Evolutionary conservation across 92 coral and sea anemone species (phyloP).

Genomic region (Bergia puertoricense): DNA sequence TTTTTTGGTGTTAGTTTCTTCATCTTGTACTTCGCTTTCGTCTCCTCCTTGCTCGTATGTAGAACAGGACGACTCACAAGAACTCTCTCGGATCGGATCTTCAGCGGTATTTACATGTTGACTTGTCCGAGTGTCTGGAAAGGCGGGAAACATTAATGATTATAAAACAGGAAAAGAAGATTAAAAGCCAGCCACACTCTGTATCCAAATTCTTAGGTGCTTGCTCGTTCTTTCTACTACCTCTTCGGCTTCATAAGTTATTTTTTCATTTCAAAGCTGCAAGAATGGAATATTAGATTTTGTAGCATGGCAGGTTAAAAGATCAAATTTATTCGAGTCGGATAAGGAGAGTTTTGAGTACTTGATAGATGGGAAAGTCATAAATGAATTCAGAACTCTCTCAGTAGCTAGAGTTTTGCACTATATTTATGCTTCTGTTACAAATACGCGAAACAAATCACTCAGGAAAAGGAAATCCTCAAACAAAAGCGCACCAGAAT

Average conservation of each 20-base stretch:
- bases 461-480: neutral
- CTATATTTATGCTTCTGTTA: neutral
- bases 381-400: conserved; percentile 21
- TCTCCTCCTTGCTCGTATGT: conserved; percentile 67
- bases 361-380: conserved; percentile 33
- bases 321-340: conserved; percentile 34
- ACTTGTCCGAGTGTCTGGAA: conserved; percentile 45
- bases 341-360: conserved; percentile 41
- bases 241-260: neutral
- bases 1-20: conserved; percentile 42
- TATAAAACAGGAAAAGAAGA: conserved; percentile 31
- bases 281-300: neutral
- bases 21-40: conserved; percentile 63
- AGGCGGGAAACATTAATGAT: conserved; percentile 47
- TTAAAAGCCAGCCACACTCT: conserved; percentile 9
- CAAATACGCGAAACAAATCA: conserved; percentile 13
- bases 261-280: neutral
- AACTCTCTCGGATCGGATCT: conserved; percentile 33
- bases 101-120: conserved; percentile 35
- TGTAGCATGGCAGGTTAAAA: conserved; percentile 25
- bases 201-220: conserved; percentile 24
- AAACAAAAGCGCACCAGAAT: neutral
- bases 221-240: conserved; percentile 13
- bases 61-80: conserved; percentile 43
- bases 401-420: neutral